A percentile compares a stretch with the other conserved stretches of the same genome.
Evolutionary conservation across 2,888 invertebrate species (phyloP).

Genomic region (Actias luna): DNA sequence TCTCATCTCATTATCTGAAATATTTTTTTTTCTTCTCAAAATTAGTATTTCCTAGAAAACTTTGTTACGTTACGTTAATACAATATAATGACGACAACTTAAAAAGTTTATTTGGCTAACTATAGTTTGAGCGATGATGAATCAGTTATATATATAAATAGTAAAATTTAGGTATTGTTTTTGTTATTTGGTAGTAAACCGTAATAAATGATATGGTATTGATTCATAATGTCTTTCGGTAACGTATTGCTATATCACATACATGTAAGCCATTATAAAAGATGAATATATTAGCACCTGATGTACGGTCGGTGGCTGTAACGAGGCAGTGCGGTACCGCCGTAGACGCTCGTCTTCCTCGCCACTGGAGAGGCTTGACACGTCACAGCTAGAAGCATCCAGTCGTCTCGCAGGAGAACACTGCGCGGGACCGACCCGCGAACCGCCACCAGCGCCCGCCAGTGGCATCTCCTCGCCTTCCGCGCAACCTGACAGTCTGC

Average conservation of each 20-base stretch:
- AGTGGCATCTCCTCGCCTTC: slow-evolving; percentile 77
- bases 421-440: slow-evolving; percentile 69
- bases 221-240: neutral
- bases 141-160: too few relatives aligned
- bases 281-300: slow-evolving; percentile 32
- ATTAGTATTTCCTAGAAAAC: too few relatives aligned
- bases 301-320: slow-evolving; percentile 38
- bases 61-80: too few relatives aligned
- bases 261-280: neutral
- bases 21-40: too few relatives aligned
- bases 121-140: too few relatives aligned
- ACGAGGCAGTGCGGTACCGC: slow-evolving; percentile 66
- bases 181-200: neutral
- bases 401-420: slow-evolving; percentile 75
- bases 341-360: slow-evolving; percentile 77
- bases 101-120: too few relatives aligned
- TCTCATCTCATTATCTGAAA: too few relatives aligned
- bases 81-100: too few relatives aligned
- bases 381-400: slow-evolving; percentile 76
- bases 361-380: slow-evolving; percentile 76
- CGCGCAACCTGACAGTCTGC: slow-evolving; percentile 72
- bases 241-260: neutral
- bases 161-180: neutral
- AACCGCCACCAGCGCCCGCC: slow-evolving; percentile 51
- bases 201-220: neutral